Evolutionary conservation across 2,113 vertebrate genomes (phyloP), one percentile per base, ranked within the genome.

Genomic region (Anarhynchus alexandrinus): DNA sequence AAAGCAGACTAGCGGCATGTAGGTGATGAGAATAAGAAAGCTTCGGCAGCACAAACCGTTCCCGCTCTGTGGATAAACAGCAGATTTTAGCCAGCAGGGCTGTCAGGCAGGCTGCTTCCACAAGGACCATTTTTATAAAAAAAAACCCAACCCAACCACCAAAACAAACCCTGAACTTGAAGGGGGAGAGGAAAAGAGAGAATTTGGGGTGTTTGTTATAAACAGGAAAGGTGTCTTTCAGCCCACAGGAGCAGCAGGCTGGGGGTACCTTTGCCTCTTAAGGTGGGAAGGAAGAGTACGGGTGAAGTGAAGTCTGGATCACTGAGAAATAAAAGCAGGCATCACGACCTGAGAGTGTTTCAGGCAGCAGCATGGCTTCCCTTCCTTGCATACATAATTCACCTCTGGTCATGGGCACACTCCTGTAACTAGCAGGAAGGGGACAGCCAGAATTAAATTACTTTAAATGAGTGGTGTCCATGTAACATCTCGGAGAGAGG

Each of bases 21-120:
- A 96, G 94, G 95, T 97, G 94, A 97, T 80, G 94, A 89, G 96
- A 95, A 96, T 97, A 57, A 95, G 95, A 94, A 97, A 91, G 73
- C 94, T 94, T 76, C 5, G 0, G 65, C 10, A 1, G 93, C 97
- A 82, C 87, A 80, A 36, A 47, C 34, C 40, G 11, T 77, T 94
- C 86, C 83, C 1, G 5, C 67, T 93, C 86, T 66, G 77, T 89
- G 78, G 91, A 80, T 95, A 94, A 95, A 95, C 91, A 93, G 93
- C 89, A 89, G 93, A 91, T 94, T 93, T 92, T 91, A 94, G 93
- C 94, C 93, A 95, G 89, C 78, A 87, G 89, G 70, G 84, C 78
- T 95, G 93, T 82, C 86, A 93, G 78, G 92, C 79, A 82, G 93
- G 84, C 93, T 95, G 84, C 66, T 93, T 94, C 84, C 8, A 4